Conservation (phyloP, 2,888 invertebrate genomes). For the Perdita meconis region DNA sequence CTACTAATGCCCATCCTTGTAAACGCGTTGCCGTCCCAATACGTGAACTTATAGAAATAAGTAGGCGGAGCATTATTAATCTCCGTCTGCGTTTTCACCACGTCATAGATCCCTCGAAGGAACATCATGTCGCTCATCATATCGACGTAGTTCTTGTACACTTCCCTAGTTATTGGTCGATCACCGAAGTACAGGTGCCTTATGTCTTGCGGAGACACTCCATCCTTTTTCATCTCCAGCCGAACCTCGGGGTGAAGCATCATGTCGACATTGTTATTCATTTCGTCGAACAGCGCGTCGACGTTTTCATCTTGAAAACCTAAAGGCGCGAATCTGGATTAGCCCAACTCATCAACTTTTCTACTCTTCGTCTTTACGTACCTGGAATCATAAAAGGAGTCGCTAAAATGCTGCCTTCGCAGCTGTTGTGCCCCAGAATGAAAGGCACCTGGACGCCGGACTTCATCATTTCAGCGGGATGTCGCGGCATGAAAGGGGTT, state of each 20-base stretch:
- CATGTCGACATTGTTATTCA: conserved; percentile 60
- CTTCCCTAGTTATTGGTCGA: conserved; percentile 41
- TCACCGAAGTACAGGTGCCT: conserved; percentile 72
- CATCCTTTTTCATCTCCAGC: conserved; percentile 8
- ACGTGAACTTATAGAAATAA: conserved; percentile 77
- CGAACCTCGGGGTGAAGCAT: conserved; percentile 22
- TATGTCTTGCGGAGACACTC: conserved; percentile 63
- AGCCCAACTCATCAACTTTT: too few species aligned
- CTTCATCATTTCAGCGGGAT: conserved; percentile 47
- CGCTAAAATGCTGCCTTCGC: conserved; percentile 68
- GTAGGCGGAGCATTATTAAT: too few species aligned
- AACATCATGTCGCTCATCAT: conserved; percentile 74
- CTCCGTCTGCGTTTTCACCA: conserved; percentile 65
- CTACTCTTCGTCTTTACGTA: too few species aligned
- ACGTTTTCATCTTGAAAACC: fast-evolving
- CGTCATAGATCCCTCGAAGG: conserved; percentile 67
- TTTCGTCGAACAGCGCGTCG: conserved; percentile 21
- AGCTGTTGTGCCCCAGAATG: conserved; percentile 72
- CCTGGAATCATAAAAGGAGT: too few species aligned
- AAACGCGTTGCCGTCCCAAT: conserved; percentile 64
- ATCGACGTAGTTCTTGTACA: conserved; percentile 65
- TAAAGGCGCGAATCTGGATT: neutral
- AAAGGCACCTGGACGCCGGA: conserved; percentile 73
- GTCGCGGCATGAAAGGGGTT: conserved; percentile 71
- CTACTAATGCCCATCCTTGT: conserved; percentile 58